Conservation (phyloP, 2,888 invertebrate genomes). For the Caenorhabditis uteleia region DNA sequence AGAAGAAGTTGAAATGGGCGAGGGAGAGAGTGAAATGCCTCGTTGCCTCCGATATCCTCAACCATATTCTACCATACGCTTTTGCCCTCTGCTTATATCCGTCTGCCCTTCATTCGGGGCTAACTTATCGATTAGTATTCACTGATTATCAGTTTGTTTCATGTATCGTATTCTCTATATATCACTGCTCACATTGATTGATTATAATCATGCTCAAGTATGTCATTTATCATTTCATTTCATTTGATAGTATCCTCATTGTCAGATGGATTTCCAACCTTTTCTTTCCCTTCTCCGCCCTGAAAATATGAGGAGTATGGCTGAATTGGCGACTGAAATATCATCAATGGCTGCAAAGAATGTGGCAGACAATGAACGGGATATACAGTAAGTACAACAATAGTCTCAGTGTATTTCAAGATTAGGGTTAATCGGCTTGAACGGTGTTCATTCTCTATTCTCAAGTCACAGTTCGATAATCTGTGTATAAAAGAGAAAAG, state of each 20-base stretch:
- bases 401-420: too few relatives aligned
- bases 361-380: slow-evolving; percentile 38
- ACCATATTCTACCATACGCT: too few relatives aligned
- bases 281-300: slow-evolving; percentile 42
- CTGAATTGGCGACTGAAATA: slow-evolving; percentile 44
- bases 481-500: neutral
- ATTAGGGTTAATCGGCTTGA: slow-evolving; percentile 10
- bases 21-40: too few relatives aligned
- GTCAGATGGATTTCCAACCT: slow-evolving; percentile 45
- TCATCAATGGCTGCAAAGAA: slow-evolving; percentile 41
- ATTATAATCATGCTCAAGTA: slow-evolving; percentile 9
- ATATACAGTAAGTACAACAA: slow-evolving; percentile 40
- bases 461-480: neutral
- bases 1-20: too few relatives aligned
- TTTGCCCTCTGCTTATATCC: too few relatives aligned
- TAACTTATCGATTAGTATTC: too few relatives aligned
- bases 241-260: slow-evolving; percentile 18
- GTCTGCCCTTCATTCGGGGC: too few relatives aligned
- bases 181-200: too few relatives aligned
- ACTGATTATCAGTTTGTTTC: too few relatives aligned
- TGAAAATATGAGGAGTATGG: slow-evolving; percentile 47
- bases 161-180: too few relatives aligned
- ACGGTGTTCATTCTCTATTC: neutral
- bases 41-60: too few relatives aligned
- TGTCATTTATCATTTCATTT: neutral